A percentile compares a stretch with the other conserved stretches of the same genome.
Evolutionary conservation across 2,113 vertebrate genomes (phyloP).

Genomic region (Sminthopsis crassicaudata): DNA sequence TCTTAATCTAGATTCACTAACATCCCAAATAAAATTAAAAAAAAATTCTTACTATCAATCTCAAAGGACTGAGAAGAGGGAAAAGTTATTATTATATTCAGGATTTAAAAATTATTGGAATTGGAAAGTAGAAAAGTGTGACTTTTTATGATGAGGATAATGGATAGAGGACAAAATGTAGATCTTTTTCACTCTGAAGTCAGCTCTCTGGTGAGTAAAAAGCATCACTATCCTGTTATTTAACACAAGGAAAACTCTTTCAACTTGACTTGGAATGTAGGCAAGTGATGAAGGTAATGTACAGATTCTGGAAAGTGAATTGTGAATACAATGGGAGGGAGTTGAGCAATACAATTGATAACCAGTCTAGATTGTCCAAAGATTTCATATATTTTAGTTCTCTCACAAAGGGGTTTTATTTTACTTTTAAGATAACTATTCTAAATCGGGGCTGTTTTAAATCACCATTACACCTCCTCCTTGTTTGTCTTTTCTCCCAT

Average conservation of each 20-base stretch:
- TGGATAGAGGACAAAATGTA: neutral
- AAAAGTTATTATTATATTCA: neutral
- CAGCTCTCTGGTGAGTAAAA: neutral
- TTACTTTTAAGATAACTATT: neutral
- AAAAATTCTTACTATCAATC: conserved; percentile 7
- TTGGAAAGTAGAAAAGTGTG: neutral
- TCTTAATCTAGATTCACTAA: neutral
- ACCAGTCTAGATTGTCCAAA: conserved; percentile 43
- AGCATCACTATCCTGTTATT: neutral
- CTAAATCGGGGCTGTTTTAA: conserved; percentile 37
- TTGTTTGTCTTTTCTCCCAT: conserved; percentile 17
- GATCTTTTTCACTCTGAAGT: neutral
- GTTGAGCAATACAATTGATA: neutral
- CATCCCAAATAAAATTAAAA: neutral
- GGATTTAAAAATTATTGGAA: conserved; percentile 21
- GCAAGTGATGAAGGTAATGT: neutral
- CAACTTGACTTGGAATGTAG: neutral
- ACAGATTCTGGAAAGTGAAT: neutral
- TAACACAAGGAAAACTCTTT: neutral
- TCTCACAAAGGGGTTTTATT: conserved; percentile 46
- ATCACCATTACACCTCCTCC: neutral
- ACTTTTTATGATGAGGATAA: neutral
- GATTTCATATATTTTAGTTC: conserved; percentile 47
- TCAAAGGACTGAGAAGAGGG: conserved; percentile 17
- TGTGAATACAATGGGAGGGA: neutral